These are phyloP conservation scores for Aethes cnicana DNA, from an alignment of 2,888 invertebrate species.

Conservation along the genomic window DNA sequence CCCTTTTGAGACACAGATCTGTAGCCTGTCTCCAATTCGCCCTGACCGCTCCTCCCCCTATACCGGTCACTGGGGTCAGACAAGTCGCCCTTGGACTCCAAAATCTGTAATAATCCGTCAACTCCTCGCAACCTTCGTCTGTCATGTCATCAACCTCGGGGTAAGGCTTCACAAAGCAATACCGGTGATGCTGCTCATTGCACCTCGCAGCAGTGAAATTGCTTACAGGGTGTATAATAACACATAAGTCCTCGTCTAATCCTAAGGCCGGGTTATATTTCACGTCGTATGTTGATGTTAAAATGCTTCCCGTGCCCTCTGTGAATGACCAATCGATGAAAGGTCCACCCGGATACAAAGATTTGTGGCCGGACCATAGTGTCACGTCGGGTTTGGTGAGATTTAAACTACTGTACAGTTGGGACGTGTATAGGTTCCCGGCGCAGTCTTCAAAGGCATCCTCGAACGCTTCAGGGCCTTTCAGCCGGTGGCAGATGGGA, in stretches of 20 bases:
- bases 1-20: constrained; percentile 53
- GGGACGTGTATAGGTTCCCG: constrained; percentile 61
- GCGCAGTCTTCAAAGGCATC: constrained; percentile 64
- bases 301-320: constrained; percentile 49
- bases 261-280: constrained; percentile 43
- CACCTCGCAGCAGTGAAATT: constrained; percentile 62
- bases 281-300: constrained; percentile 52
- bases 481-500: constrained; percentile 62
- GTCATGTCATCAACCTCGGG: constrained; percentile 42
- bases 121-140: constrained; percentile 51
- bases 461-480: constrained; percentile 61
- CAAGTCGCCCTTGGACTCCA: constrained; percentile 64
- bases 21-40: constrained; percentile 68
- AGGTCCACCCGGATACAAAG: constrained; percentile 67
- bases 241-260: constrained; percentile 58
- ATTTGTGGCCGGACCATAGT: constrained; percentile 73
- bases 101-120: constrained; percentile 51
- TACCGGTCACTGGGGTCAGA: constrained; percentile 48
- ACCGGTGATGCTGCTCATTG: constrained; percentile 60
- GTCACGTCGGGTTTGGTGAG: constrained; percentile 47
- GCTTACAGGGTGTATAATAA: constrained; percentile 54
- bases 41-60: constrained; percentile 55
- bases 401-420: constrained; percentile 53
- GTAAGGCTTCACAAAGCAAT: constrained; percentile 66
- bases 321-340: constrained; percentile 68